These are phyloP conservation scores for Eupithecia inturbata DNA, from an alignment of 2,888 invertebrate genomes.

Conservation along the genomic window DNA sequence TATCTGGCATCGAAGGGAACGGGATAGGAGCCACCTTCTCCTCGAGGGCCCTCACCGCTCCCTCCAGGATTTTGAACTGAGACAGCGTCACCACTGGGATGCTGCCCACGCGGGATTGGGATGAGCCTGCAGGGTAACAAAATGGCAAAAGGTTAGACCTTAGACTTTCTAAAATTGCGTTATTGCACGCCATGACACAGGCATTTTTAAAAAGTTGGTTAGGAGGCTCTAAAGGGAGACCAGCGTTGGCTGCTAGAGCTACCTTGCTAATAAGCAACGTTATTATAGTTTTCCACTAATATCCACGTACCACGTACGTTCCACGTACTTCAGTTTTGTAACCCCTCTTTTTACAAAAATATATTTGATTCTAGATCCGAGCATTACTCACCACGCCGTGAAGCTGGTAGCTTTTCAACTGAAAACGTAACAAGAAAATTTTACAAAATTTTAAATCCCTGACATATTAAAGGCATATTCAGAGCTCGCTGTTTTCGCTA, in stretches of 20 bases:
- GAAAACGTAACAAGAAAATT: constrained; percentile 44
- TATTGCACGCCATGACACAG: background rate
- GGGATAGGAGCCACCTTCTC: constrained; percentile 53
- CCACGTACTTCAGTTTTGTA: background rate
- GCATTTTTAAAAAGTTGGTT: too few species aligned
- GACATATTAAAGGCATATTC: background rate
- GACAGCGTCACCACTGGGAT: constrained; percentile 71
- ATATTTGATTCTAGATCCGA: background rate
- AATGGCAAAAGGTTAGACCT: too few species aligned
- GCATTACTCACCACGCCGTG: constrained; percentile 49
- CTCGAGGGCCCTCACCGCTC: constrained; percentile 53
- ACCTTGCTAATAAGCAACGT: background rate
- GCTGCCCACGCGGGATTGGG: constrained; percentile 51
- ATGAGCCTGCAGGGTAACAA: constrained; percentile 39
- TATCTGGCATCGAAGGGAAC: constrained; percentile 62
- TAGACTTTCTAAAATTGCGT: too few species aligned
- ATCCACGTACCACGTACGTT: too few species aligned
- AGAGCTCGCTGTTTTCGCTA: too few species aligned
- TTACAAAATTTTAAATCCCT: background rate
- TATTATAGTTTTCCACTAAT: background rate
- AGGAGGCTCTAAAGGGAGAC: background rate
- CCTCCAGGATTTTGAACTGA: constrained; percentile 62
- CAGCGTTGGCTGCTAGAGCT: background rate
- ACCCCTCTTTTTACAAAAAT: background rate
- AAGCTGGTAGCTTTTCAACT: constrained; percentile 60